A percentile compares a stretch with the other conserved stretches of the same genome.
Evolutionary conservation across 2,888 invertebrate genomes (phyloP).

Genomic region (Drosophila histrio): DNA sequence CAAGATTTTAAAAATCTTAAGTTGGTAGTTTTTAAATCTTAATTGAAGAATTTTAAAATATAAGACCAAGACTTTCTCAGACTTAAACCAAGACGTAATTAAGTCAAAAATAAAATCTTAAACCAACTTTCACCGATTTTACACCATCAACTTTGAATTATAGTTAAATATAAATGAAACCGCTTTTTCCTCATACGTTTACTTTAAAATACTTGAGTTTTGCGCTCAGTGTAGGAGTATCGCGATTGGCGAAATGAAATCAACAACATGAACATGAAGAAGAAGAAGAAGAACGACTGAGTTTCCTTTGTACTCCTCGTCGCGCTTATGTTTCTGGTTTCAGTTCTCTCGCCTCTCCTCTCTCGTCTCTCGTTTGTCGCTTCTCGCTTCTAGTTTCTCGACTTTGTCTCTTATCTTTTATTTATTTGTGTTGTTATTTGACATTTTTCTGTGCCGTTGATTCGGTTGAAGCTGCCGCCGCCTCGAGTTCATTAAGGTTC

Average conservation of each 20-base stretch:
- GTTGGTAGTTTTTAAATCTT: too few relatives aligned
- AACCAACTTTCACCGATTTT: too few relatives aligned
- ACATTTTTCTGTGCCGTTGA: conserved; percentile 72
- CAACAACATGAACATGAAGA: conserved; percentile 22
- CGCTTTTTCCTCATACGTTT: too few relatives aligned
- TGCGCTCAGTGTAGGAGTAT: background rate
- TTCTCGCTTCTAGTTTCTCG: conserved; percentile 9
- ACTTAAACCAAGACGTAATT: too few relatives aligned
- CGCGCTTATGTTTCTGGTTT: conserved; percentile 17
- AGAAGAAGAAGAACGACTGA: background rate
- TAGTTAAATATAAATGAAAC: too few relatives aligned
- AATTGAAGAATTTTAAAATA: too few relatives aligned
- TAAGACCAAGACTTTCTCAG: too few relatives aligned
- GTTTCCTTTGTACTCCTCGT: conserved; percentile 43
- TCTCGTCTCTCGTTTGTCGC: background rate
- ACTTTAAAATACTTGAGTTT: too few relatives aligned
- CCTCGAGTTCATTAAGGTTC: conserved; percentile 55
- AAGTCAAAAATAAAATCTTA: too few relatives aligned
- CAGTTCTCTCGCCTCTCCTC: conserved; percentile 6
- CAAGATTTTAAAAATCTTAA: too few relatives aligned
- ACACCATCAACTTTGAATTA: too few relatives aligned
- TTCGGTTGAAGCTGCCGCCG: conserved; percentile 28
- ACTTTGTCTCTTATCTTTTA: conserved; percentile 62
- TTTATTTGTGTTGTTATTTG: conserved; percentile 70
- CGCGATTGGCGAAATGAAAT: conserved; percentile 34